phyloP scores from a whole-genome alignment of 2,888 invertebrate species.

The Diarsia brunnea region DNA sequence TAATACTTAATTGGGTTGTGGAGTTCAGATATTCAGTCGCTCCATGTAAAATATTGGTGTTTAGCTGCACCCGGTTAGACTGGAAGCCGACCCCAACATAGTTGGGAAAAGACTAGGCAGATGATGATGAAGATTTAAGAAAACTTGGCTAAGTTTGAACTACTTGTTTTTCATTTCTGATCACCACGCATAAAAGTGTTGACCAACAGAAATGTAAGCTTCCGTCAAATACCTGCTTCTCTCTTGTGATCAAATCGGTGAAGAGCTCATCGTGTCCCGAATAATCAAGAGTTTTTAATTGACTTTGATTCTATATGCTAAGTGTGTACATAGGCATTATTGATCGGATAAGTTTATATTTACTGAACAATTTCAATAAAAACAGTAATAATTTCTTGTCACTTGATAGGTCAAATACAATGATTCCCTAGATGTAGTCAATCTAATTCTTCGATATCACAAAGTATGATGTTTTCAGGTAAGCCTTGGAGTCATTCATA shows the following conservation, averaged over 20 bases:
- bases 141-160: background rate
- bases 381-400: conserved; percentile 34
- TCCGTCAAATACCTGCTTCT: background rate
- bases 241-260: background rate
- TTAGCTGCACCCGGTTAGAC: too few relatives aligned
- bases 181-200: background rate
- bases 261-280: background rate
- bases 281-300: background rate
- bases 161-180: background rate
- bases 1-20: too few relatives aligned
- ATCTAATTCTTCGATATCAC: conserved; percentile 51
- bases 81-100: too few relatives aligned
- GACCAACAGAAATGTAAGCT: background rate
- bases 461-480: conserved; percentile 76
- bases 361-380: conserved; percentile 36
- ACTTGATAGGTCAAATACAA: background rate
- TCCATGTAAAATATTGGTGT: too few relatives aligned
- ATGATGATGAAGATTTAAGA: background rate
- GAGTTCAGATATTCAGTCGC: too few relatives aligned
- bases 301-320: conserved; percentile 20
- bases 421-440: conserved; percentile 29
- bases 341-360: conserved; percentile 20
- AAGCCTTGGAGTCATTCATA: conserved; percentile 71
- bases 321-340: background rate
- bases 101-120: too few relatives aligned